Evolutionary conservation across 2,797 vertebrate species (phyloP).

Genomic region (Gadopsis marmoratus): DNA sequence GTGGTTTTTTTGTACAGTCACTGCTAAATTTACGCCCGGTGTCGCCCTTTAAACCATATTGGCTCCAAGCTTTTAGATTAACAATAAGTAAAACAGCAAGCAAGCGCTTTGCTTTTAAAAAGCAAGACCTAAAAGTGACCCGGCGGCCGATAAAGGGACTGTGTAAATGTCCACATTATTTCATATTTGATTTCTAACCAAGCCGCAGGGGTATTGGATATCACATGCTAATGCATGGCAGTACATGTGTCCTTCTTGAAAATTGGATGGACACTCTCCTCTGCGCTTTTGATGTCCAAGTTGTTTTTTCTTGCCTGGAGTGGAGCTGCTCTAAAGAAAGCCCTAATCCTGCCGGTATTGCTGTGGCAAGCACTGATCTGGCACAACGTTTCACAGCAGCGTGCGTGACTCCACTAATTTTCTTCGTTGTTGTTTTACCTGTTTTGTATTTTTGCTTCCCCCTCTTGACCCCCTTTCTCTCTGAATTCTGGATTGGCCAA

Average conservation of each 20-base stretch:
- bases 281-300: constrained; percentile 76
- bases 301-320: constrained; percentile 70
- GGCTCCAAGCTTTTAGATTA: constrained; percentile 39
- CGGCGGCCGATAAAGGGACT: constrained; percentile 72
- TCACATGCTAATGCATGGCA: constrained; percentile 68
- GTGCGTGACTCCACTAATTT: constrained; percentile 80
- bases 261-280: constrained; percentile 63
- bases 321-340: constrained; percentile 69
- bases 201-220: constrained; percentile 75
- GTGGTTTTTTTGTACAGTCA: constrained; percentile 37
- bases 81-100: constrained; percentile 53
- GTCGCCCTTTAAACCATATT: constrained; percentile 21
- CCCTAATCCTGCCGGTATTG: constrained; percentile 80
- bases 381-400: constrained; percentile 59
- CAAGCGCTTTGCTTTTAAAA: constrained; percentile 70
- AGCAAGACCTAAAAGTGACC: constrained; percentile 60
- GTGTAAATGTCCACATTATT: constrained; percentile 77
- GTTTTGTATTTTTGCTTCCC: constrained; percentile 78
- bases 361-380: constrained; percentile 65
- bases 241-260: constrained; percentile 72
- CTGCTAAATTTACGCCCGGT: constrained; percentile 52
- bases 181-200: constrained; percentile 84
- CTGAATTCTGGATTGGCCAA: constrained; percentile 60
- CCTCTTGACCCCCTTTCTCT: constrained; percentile 41
- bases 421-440: constrained; percentile 82